Base-by-base conservation (phyloP, 2,797 vertebrate genomes). In the Coregonus suidteri region DNA sequence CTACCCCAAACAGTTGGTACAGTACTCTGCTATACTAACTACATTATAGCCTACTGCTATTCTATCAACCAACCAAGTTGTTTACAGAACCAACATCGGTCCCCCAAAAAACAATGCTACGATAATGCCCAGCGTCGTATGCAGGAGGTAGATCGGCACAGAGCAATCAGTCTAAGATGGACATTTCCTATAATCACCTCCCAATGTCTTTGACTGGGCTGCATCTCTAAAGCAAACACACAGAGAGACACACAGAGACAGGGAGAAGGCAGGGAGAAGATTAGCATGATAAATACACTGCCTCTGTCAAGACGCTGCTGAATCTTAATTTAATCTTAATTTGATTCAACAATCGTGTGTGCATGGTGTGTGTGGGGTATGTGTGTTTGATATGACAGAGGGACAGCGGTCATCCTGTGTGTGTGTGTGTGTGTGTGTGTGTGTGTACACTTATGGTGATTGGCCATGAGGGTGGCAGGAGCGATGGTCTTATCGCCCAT, bases 401-500 rank as follows among this genome's bases (percentile, higher is more conserved):
- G 7, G 59, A 25, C 59, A 7, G n/a, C 59, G 20, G 20, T 64
- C 59, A 30, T 64, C 16, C 69, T 64, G 70, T 66, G 59, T 65
- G 66, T 69, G 70, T 30, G 64, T 75, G 73, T 59, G 6, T 25
- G 41, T 41, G 11, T 77, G 47, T 51, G 51, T 69, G 47, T 34
- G 85, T 68, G 73, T 83, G 76, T 51, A 73, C 62, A 62, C 78
- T 75, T 81, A 82, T 82, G 79, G 75, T 83, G 80, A 86, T 85
- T 87, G 79, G 82, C 69, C 69, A 54, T 83, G 85, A 87, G 86
- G 83, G 81, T 87, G 84, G 80, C 75, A 78, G 66, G 77, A 78
- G 76, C 35, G 11, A 77, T 25, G 35, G 78, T 85, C 85, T 90
- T 85, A 87, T 90, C 85, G 30, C 74, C 83, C 85, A 86, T 92